These are phyloP conservation scores for Philaenus spumarius DNA, from an alignment of 1,140 invertebrate species.

Conservation along the genomic window DNA sequence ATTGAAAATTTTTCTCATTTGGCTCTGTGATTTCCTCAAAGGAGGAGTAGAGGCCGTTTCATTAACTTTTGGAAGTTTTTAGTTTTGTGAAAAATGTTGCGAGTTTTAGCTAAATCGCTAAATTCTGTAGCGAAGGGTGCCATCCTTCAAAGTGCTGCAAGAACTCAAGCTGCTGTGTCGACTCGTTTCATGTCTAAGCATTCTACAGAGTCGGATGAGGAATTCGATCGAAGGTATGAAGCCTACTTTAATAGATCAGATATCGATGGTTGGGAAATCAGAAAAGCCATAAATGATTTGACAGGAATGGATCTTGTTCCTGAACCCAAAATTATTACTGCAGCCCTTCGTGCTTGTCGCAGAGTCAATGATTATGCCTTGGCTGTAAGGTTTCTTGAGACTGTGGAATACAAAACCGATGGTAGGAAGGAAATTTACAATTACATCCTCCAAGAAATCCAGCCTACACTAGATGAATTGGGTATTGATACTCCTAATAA, in stretches of 20 bases:
- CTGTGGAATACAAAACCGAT: slow-evolving; percentile 88
- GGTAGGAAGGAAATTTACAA: slow-evolving; percentile 75
- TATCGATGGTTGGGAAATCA: slow-evolving; percentile 95
- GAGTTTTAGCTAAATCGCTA: not conserved
- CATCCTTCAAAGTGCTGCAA: not conserved
- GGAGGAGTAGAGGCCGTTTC: no score
- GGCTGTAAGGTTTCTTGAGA: slow-evolving; percentile 87
- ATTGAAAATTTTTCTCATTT: no score
- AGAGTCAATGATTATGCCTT: slow-evolving; percentile 91
- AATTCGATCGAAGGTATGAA: slow-evolving; percentile 71
- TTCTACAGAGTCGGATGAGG: slow-evolving; percentile 50
- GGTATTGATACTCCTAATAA: slow-evolving; percentile 93
- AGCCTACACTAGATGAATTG: slow-evolving; percentile 85
- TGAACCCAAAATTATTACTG: slow-evolving; percentile 87
- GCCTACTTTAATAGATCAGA: slow-evolving; percentile 81
- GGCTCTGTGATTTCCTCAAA: no score
- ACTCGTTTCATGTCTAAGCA: slow-evolving; percentile 5
- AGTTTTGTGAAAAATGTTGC: slow-evolving; percentile 5
- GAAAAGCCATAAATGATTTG: slow-evolving; percentile 78
- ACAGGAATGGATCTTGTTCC: slow-evolving; percentile 82
- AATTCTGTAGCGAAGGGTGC: not conserved
- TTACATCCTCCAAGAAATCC: slow-evolving; percentile 88
- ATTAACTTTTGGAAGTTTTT: not conserved
- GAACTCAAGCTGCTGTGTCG: not conserved
- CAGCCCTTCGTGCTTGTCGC: slow-evolving; percentile 88